Base-by-base conservation (phyloP, 2,113 vertebrate species). In the Rhombomys opimus region DNA sequence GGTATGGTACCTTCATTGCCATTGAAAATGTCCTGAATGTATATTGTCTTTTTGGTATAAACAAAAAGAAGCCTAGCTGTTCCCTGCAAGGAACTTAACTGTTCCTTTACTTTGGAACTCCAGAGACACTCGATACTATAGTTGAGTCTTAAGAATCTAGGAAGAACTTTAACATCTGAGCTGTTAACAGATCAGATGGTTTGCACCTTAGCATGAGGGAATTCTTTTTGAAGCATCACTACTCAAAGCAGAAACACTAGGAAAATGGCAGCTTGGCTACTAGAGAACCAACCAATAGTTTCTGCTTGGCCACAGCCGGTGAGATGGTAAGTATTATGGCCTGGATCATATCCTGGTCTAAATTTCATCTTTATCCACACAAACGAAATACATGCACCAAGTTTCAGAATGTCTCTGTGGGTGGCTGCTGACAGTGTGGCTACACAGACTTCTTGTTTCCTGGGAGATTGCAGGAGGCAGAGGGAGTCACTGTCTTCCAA, bases 1-100 rank as follows among this genome's bases (percentile, higher is more conserved):
- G 99, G 99, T 99, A 99, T 22, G 98, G 99, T 99, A 99, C 98
- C 98, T 98, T 98, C 98, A 98, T 98, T 96, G 95, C 98, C 98
- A 98, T 98, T 98, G 96, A 94, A 98, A 98, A 98, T 98, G 98
- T 98, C 98, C 98, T 98, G 96, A 98, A 97, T 98, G 98, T 98
- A 87, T 97, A 97, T 98, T 98, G 97, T 98, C 98, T 98, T 97
- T 98, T 97, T 90, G 98, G 94, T 98, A 54, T 98, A 32, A 97
- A 89, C 96, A 91, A 95, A 78, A 95, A 92, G 95, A 90, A 87
- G n/a, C 61, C 77, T 27, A 27, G 35, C 30, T 30, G n/a, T 30
- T 84, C 94, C 77, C 93, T 91, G 46, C 2, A 65, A 52, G 32
- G 78, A 85, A 90, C 89, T 25, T 84, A 84, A 94, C 76, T 41